Conservation (phyloP, 2,888 invertebrate genomes). For the Luperina testacea region DNA sequence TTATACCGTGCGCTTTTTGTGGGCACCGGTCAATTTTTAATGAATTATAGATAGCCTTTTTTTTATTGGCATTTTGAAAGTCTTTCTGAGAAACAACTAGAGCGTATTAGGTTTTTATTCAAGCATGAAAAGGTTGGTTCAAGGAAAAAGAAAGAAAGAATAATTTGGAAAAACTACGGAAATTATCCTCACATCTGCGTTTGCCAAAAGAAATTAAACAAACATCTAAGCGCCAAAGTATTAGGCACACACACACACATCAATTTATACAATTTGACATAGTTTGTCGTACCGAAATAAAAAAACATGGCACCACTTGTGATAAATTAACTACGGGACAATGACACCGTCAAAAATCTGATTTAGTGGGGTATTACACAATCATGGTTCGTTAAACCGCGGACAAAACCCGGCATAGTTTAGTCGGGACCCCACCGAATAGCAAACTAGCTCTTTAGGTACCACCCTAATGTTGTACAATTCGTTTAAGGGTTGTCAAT, state of each 20-base stretch:
- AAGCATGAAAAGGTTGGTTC: slow-evolving; percentile 17
- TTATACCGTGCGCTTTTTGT: slow-evolving; percentile 58
- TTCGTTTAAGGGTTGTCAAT: slow-evolving; percentile 60
- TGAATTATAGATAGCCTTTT: slow-evolving; percentile 42
- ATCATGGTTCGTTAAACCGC: slow-evolving; percentile 87
- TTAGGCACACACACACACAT: slow-evolving; percentile 24
- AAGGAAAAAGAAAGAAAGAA: slow-evolving; percentile 18
- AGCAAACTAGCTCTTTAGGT: slow-evolving; percentile 71
- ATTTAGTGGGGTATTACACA: slow-evolving; percentile 84
- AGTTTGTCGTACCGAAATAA: slow-evolving; percentile 49
- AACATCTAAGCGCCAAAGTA: slow-evolving; percentile 1
- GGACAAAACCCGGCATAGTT: slow-evolving; percentile 81
- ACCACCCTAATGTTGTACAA: slow-evolving; percentile 68
- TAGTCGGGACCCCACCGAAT: slow-evolving; percentile 74
- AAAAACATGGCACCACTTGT: slow-evolving; percentile 72
- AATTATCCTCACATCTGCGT: slow-evolving; percentile 43
- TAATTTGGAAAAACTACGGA: slow-evolving; percentile 15
- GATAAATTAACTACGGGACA: slow-evolving; percentile 78
- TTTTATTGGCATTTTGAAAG: slow-evolving; percentile 32
- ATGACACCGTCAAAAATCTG: slow-evolving; percentile 80
- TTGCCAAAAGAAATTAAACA: neutral
- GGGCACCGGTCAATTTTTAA: slow-evolving; percentile 54
- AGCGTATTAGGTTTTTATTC: slow-evolving; percentile 55
- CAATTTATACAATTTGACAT: slow-evolving; percentile 57
- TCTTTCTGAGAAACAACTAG: slow-evolving; percentile 35